Evolutionary conservation across 2,797 vertebrate species (phyloP), one percentile per base, ranked within the genome.

Genomic region (Peromyscus nudipes): DNA sequence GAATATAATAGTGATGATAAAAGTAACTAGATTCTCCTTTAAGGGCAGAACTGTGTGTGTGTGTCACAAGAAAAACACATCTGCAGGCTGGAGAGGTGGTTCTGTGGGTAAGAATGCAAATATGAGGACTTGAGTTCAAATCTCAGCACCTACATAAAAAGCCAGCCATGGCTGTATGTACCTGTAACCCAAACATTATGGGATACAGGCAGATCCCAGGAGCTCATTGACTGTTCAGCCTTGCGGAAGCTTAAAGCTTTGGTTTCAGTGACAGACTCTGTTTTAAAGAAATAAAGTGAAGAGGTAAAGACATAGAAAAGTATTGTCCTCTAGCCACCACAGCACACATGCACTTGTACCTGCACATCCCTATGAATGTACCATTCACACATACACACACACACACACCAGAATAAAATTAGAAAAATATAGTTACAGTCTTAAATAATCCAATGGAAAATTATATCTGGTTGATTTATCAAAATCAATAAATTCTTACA

Each of bases 1-100:
- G 23, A 91, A 80, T 95, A 17, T 37, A 14, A 13, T 27, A 88
- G 6, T 49, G 93, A 37, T 90, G 17, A 89, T 91, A 93, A 69
- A 95, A 95, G 85, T 93, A 71, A 92, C 77, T 92, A 73, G 64
- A 94, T 13, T 92, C 19, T 95, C 34, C 71, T 76, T 90, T 91
- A 73, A 86, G 67, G 77, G 65, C 43, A 19, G 57, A 95, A 94
- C 71, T 83, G 46, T 29, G 71, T 83, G 46, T 29, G 71, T 81
- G 25, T 75, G 21, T 95, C 62, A 90, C 17, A 57, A 92, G 60
- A 92, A 75, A 89, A 65, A 7, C 10, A 34, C 19, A n/a, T n/a
- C 46, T 55, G 13, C 46, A 71, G 65, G 46, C 65, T 55, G 16
- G 65, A n/a, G 84, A 86, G 46, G 46, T 34, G 21, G 11, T 27